Evolutionary conservation across 2,888 invertebrate genomes (phyloP).

Genomic region (Diogma glabrata): DNA sequence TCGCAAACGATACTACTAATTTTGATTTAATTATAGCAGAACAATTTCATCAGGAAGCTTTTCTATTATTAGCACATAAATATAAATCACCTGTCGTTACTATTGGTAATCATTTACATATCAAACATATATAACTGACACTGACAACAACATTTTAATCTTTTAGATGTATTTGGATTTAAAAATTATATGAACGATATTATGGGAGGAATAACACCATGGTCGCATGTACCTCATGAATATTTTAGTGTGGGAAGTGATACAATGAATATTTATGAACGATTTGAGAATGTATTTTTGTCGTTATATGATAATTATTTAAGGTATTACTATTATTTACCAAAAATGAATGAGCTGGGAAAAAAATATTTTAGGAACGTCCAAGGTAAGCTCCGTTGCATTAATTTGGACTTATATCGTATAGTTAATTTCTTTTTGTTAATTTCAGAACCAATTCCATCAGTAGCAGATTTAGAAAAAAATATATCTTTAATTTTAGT

Average conservation of each 20-base stretch:
- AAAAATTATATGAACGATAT: constrained; percentile 37
- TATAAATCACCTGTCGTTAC: constrained; percentile 36
- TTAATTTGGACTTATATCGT: constrained; percentile 20
- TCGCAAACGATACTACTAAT: constrained; percentile 31
- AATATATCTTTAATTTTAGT: constrained; percentile 38
- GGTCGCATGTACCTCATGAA: constrained; percentile 38
- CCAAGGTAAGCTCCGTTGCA: too few relatives aligned
- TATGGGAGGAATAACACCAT: constrained; percentile 38
- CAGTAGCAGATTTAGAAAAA: constrained; percentile 35
- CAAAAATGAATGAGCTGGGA: constrained; percentile 20
- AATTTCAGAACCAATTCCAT: constrained; percentile 26
- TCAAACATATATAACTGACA: neutral
- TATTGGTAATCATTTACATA: too few relatives aligned
- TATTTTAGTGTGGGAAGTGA: too few relatives aligned
- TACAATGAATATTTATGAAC: constrained; percentile 40
- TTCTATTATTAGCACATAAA: constrained; percentile 36
- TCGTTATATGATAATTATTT: constrained; percentile 29
- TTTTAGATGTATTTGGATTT: constrained; percentile 37
- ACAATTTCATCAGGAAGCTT: constrained; percentile 37
- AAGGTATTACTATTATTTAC: constrained; percentile 31
- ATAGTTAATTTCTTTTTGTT: neutral
- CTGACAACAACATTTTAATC: constrained; percentile 28
- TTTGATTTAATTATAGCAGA: constrained; percentile 36
- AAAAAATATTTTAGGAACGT: constrained; percentile 25
- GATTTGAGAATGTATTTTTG: constrained; percentile 39